Evolutionary conservation across 2,888 invertebrate genomes (phyloP).

Genomic region (Gnatocerus cornutus): DNA sequence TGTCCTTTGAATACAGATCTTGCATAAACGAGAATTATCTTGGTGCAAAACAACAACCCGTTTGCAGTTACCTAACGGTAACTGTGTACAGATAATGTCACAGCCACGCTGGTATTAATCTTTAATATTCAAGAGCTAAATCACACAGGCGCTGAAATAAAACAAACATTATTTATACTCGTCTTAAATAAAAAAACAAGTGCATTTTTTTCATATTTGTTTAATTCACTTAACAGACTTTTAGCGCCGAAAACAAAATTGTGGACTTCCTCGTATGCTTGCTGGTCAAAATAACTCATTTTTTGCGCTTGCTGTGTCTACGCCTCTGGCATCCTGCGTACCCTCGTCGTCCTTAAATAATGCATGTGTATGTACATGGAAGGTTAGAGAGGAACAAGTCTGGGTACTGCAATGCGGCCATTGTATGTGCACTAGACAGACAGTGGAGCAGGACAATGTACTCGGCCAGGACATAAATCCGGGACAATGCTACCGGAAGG

Average conservation of each 20-base stretch:
- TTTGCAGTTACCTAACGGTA: slow-evolving; percentile 12
- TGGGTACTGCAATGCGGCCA: slow-evolving; percentile 65
- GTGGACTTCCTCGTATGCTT: neutral
- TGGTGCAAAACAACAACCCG: slow-evolving; percentile 4
- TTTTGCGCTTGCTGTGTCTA: neutral
- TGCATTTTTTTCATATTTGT: no score
- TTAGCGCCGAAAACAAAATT: neutral
- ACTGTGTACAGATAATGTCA: slow-evolving; percentile 1
- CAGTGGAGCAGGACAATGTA: slow-evolving; percentile 67
- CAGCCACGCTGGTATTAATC: neutral
- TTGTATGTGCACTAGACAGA: slow-evolving; percentile 67
- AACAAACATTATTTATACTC: no score
- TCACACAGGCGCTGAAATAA: neutral
- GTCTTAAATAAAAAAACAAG: no score
- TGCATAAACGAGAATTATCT: slow-evolving; percentile 4
- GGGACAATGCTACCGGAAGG: slow-evolving; percentile 68
- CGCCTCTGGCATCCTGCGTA: neutral
- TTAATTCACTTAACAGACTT: no score
- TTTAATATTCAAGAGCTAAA: neutral
- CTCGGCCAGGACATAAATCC: slow-evolving; percentile 69
- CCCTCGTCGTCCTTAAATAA: slow-evolving; percentile 21
- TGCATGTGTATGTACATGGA: slow-evolving; percentile 23
- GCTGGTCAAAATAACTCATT: neutral
- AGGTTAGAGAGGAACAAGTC: slow-evolving; percentile 33
- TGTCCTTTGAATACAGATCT: slow-evolving; percentile 20